phyloP scores from a whole-genome alignment of 2,797 vertebrate species.

The Staurois parvus region DNA sequence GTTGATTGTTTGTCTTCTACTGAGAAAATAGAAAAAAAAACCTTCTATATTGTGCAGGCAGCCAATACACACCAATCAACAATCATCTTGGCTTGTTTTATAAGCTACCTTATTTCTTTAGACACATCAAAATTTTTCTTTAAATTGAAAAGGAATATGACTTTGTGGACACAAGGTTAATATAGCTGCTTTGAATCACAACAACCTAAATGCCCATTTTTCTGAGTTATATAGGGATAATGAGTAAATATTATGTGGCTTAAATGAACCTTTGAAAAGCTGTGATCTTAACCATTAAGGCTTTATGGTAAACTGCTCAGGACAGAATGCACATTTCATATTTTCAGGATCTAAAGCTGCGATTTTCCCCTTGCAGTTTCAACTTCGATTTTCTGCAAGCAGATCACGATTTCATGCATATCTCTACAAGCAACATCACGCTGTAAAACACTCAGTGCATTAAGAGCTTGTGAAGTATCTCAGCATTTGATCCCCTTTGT shows the following conservation, averaged over 20 bases:
- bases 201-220: background rate
- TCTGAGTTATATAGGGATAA: background rate
- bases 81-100: background rate
- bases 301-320: slow-evolving; percentile 3
- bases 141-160: background rate
- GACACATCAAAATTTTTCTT: background rate
- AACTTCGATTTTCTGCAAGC: slow-evolving; percentile 41
- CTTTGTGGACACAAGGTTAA: background rate
- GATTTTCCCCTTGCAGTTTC: slow-evolving; percentile 20
- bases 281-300: slow-evolving; percentile 11
- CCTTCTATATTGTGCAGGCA: too few species aligned
- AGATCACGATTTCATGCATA: slow-evolving; percentile 56
- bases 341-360: slow-evolving; percentile 20
- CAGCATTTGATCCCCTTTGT: slow-evolving; percentile 71
- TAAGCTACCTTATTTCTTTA: background rate
- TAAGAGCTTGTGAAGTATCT: slow-evolving; percentile 60
- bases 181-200: background rate
- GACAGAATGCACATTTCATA: slow-evolving; percentile 13
- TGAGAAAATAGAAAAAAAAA: background rate
- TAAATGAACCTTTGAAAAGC: background rate
- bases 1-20: too few species aligned
- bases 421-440: slow-evolving; percentile 55
- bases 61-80: background rate
- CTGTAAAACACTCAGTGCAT: slow-evolving; percentile 58
- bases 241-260: background rate